Evolutionary conservation across 2,888 invertebrate species (phyloP).

Genomic region (Nematopogon swammerdamellus): DNA sequence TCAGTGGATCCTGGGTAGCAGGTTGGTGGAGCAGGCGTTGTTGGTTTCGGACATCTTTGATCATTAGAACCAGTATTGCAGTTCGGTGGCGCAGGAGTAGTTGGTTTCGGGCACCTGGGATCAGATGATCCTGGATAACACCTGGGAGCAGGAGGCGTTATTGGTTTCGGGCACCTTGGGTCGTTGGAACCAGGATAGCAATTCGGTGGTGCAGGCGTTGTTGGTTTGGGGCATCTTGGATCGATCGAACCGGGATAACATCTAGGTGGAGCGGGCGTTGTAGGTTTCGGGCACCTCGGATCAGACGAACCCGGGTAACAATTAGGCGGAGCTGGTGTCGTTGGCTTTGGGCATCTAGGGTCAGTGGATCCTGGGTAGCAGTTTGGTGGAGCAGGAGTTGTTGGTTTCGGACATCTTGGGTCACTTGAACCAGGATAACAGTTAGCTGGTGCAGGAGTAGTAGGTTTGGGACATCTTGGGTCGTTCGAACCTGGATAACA

Average conservation of each 20-base stretch:
- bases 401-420: slow-evolving; percentile 17
- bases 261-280: slow-evolving; percentile 6
- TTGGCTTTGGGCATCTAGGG: slow-evolving; percentile 19
- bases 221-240: slow-evolving; percentile 15
- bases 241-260: slow-evolving; percentile 17
- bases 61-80: slow-evolving; percentile 17
- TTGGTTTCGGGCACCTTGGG: slow-evolving; percentile 17
- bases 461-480: slow-evolving; percentile 15
- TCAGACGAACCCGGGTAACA: slow-evolving; percentile 17
- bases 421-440: slow-evolving; percentile 21
- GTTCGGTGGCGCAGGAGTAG: too few species aligned
- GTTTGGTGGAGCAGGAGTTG: slow-evolving; percentile 20
- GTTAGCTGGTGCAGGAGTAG: slow-evolving; percentile 12
- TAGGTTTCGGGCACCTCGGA: slow-evolving; percentile 15
- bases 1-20: slow-evolving; percentile 21
- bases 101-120: slow-evolving; percentile 16
- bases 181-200: slow-evolving; percentile 21
- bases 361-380: slow-evolving; percentile 17
- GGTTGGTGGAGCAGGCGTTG: slow-evolving; percentile 12
- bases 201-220: slow-evolving; percentile 12
- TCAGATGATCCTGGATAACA: slow-evolving; percentile 17
- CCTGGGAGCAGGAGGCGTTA: slow-evolving; percentile 20
- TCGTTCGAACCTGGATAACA: slow-evolving; percentile 17
- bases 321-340: slow-evolving; percentile 20
- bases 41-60: slow-evolving; percentile 15